phyloP scores from a whole-genome alignment of 1,140 invertebrate genomes.

The Drosophila oshimai region DNA sequence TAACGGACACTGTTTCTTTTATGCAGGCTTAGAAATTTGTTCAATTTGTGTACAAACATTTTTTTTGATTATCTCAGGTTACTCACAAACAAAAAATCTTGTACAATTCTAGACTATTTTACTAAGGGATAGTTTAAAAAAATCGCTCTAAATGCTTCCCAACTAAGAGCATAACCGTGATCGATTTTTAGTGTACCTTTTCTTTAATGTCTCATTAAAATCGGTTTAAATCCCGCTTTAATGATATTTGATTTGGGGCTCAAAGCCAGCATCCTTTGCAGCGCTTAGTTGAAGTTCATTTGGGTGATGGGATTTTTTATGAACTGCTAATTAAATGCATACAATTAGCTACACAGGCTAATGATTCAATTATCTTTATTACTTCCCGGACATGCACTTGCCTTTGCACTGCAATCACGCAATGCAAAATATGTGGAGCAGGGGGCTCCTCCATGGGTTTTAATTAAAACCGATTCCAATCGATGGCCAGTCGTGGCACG shows the following conservation, averaged over 20 bases:
- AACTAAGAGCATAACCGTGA: too few relatives aligned
- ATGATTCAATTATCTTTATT: constrained; percentile 80
- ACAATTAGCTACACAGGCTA: constrained; percentile 63
- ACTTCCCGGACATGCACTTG: constrained; percentile 33
- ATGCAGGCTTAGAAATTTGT: too few relatives aligned
- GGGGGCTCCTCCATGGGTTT: constrained; percentile 17
- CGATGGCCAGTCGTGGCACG: constrained; percentile 58
- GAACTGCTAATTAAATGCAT: constrained; percentile 69
- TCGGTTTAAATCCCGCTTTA: constrained; percentile 42
- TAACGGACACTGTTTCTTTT: too few relatives aligned
- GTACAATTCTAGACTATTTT: too few relatives aligned
- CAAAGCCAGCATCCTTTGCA: background rate
- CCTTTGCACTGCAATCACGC: constrained; percentile 26
- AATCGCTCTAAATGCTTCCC: too few relatives aligned
- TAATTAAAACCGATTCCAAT: constrained; percentile 69
- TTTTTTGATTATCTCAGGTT: too few relatives aligned
- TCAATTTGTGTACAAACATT: too few relatives aligned
- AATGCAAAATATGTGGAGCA: constrained; percentile 46
- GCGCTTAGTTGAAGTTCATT: constrained; percentile 1
- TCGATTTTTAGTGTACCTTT: background rate
- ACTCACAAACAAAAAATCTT: too few relatives aligned
- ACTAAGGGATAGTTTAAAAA: too few relatives aligned
- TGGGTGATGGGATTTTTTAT: constrained; percentile 26
- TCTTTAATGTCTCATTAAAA: too few relatives aligned
- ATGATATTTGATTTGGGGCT: constrained; percentile 64